Conservation (phyloP, 2,113 vertebrate species). For the Poicephalus meyeri region DNA sequence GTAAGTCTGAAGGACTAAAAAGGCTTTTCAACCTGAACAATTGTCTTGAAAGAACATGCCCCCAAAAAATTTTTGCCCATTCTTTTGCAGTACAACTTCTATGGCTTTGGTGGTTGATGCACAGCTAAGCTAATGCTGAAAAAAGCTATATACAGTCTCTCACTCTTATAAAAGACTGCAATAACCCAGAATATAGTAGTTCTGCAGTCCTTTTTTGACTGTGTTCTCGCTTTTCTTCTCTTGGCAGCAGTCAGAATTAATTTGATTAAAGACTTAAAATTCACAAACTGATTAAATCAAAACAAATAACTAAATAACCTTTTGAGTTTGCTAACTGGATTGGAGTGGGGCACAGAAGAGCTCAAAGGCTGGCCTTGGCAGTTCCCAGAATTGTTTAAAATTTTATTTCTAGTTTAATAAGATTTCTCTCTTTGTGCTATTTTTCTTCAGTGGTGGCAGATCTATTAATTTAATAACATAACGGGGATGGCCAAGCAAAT, state of each 20-base stretch:
- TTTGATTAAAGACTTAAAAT: neutral
- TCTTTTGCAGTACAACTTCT: neutral
- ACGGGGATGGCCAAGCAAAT: neutral
- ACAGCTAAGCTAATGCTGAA: neutral
- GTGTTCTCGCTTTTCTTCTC: neutral
- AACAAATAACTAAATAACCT: neutral
- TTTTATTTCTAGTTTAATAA: conserved; percentile 56
- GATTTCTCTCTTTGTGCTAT: conserved; percentile 17
- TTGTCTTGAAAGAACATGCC: neutral
- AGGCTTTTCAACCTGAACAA: neutral
- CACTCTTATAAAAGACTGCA: neutral
- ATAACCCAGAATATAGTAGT: neutral
- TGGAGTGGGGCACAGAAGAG: neutral
- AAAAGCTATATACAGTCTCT: neutral
- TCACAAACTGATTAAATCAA: neutral
- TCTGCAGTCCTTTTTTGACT: neutral
- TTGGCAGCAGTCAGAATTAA: neutral
- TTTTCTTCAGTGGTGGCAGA: conserved; percentile 28
- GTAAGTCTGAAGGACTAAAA: neutral
- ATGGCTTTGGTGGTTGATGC: neutral
- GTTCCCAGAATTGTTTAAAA: neutral
- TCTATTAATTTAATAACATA: conserved; percentile 39
- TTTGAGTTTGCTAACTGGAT: neutral
- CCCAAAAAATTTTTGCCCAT: neutral
- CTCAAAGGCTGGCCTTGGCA: neutral